These are phyloP conservation scores for Mus spicilegus DNA, from an alignment of 2,113 vertebrate genomes.

Conservation along the genomic window DNA sequence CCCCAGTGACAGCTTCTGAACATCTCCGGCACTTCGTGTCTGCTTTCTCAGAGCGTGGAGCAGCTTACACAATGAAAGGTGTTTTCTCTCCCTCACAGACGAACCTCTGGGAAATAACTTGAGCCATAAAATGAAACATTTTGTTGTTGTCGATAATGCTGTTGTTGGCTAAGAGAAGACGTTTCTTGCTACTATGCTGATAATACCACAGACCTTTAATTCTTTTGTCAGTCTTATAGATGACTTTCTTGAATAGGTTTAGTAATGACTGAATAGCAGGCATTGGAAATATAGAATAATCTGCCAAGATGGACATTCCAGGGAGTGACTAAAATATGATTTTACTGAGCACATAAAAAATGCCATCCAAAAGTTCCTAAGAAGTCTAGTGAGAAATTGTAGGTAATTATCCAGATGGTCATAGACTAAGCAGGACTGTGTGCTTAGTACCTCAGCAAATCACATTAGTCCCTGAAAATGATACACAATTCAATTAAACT, in stretches of 20 bases:
- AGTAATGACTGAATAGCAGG: neutral
- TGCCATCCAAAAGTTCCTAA: neutral
- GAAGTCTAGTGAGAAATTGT: neutral
- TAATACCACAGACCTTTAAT: neutral
- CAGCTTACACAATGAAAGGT: neutral
- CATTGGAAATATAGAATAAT: neutral
- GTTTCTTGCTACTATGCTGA: neutral
- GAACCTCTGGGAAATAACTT: neutral
- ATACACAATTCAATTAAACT: neutral
- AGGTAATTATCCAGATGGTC: neutral
- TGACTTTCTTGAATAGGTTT: neutral
- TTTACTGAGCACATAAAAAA: conserved; percentile 7
- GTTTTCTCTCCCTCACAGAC: neutral
- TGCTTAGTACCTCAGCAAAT: neutral
- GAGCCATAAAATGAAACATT: conserved; percentile 22
- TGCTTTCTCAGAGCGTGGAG: conserved; percentile 75
- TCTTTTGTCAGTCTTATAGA: neutral
- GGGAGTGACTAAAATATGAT: neutral
- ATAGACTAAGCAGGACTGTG: neutral
- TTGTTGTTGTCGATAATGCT: neutral
- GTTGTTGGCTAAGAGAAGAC: conserved; percentile 2
- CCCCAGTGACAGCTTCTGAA: conserved; percentile 79
- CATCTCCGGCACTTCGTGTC: conserved; percentile 75
- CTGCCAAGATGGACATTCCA: neutral
- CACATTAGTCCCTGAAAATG: neutral